Percentiles rank a stretch among this genome's conserved stretches.
Evolutionary conservation across 1,140 invertebrate species (phyloP).

Genomic region (Planococcus citri): DNA sequence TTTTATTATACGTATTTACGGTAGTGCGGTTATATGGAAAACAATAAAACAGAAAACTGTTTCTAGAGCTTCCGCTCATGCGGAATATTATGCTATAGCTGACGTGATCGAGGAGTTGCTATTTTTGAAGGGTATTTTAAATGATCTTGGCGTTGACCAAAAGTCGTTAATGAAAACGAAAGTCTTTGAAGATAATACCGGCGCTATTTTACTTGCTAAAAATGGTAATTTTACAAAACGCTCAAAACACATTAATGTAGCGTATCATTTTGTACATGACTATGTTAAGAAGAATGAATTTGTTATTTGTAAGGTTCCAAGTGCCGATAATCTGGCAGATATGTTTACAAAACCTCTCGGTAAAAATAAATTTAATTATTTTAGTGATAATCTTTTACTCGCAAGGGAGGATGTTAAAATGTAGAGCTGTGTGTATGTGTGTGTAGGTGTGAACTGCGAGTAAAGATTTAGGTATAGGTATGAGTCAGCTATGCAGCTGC

Average conservation of each 20-base stretch:
- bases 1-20: constrained; percentile 31
- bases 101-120: constrained; percentile 26
- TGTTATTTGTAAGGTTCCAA: not conserved
- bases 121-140: not conserved
- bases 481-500: no score
- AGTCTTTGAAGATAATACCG: constrained; percentile 9
- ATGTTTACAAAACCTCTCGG: not conserved
- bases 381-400: no score
- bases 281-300: not conserved
- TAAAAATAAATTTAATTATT: not conserved
- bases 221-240: constrained; percentile 9
- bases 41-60: constrained; percentile 28
- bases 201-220: not conserved
- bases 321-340: constrained; percentile 8
- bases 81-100: constrained; percentile 29
- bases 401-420: no score
- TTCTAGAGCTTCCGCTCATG: constrained; percentile 28
- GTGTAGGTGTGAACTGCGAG: no score
- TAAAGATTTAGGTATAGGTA: no score
- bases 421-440: no score
- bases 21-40: constrained; percentile 30
- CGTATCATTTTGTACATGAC: not conserved
- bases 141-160: not conserved
- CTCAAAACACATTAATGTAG: constrained; percentile 7
- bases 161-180: not conserved